Evolutionary conservation across 2,888 invertebrate species (phyloP).

Genomic region (Meteorus cinctellus): DNA sequence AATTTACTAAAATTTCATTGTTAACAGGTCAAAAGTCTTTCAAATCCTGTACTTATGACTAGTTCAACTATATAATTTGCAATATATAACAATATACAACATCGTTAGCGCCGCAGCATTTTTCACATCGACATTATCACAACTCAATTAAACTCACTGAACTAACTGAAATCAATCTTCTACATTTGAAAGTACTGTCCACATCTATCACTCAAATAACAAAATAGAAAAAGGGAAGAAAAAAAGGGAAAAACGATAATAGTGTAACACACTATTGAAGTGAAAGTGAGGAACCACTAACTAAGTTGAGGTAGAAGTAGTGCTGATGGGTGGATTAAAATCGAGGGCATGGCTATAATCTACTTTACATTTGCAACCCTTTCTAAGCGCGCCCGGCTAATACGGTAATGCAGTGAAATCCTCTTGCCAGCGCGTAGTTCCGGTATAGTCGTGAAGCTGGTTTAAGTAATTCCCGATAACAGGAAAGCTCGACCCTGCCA

Average conservation of each 20-base stretch:
- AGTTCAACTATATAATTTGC: too few relatives aligned
- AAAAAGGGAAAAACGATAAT: not conserved
- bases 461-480: conserved; percentile 71
- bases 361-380: conserved; percentile 70
- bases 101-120: too few relatives aligned
- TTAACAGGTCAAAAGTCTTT: too few relatives aligned
- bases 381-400: conserved; percentile 69
- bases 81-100: too few relatives aligned
- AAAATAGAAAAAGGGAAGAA: not conserved
- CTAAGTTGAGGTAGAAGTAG: conserved; percentile 35
- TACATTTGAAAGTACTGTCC: too few relatives aligned
- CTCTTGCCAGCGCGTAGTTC: conserved; percentile 61
- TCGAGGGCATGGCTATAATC: conserved; percentile 63
- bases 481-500: conserved; percentile 55
- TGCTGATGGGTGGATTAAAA: conserved; percentile 64
- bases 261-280: not conserved
- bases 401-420: conserved; percentile 71
- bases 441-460: conserved; percentile 69
- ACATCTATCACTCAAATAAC: not conserved
- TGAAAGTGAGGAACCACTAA: conserved; percentile 31
- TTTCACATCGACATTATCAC: too few relatives aligned
- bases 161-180: too few relatives aligned
- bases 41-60: too few relatives aligned
- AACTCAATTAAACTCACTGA: too few relatives aligned
- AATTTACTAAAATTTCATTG: too few relatives aligned